Evolutionary conservation across 1,140 invertebrate species (phyloP).

Genomic region (Nixonia krombeini): DNA sequence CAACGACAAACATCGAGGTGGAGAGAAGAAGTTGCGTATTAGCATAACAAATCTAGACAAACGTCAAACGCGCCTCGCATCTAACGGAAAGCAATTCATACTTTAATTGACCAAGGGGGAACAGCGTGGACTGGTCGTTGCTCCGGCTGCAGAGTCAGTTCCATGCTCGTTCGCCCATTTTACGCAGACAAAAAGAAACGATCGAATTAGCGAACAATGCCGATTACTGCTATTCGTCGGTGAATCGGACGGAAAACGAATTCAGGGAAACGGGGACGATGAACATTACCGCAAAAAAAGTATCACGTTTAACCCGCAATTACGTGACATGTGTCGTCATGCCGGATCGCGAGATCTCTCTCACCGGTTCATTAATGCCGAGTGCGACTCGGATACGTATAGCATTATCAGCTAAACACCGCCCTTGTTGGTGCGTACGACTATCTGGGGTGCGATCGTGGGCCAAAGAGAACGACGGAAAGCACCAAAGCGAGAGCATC

Average conservation of each 20-base stretch:
- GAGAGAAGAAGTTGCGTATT: constrained; percentile 41
- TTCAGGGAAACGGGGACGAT: not conserved
- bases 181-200: too few relatives aligned
- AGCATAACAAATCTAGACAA: constrained; percentile 47
- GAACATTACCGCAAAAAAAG: constrained; percentile 19
- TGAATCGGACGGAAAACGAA: too few relatives aligned
- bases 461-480: constrained; percentile 12
- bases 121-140: constrained; percentile 14
- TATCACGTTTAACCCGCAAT: constrained; percentile 25
- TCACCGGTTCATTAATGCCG: constrained; percentile 11
- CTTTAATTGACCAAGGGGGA: constrained; percentile 17
- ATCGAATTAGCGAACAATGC: too few relatives aligned
- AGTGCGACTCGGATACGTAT: constrained; percentile 16
- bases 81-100: constrained; percentile 27
- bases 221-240: too few relatives aligned
- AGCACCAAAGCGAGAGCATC: too few relatives aligned
- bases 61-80: constrained; percentile 27
- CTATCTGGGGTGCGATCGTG: constrained; percentile 20
- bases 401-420: constrained; percentile 47
- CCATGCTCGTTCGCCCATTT: too few relatives aligned
- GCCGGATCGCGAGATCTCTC: constrained; percentile 5
- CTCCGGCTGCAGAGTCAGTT: too few relatives aligned
- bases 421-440: constrained; percentile 34
- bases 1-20: constrained; percentile 42
- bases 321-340: constrained; percentile 44